These are phyloP conservation scores for Lepilemur septentrionalis DNA, from an alignment of 2,797 vertebrate species.

Conservation along the genomic window DNA sequence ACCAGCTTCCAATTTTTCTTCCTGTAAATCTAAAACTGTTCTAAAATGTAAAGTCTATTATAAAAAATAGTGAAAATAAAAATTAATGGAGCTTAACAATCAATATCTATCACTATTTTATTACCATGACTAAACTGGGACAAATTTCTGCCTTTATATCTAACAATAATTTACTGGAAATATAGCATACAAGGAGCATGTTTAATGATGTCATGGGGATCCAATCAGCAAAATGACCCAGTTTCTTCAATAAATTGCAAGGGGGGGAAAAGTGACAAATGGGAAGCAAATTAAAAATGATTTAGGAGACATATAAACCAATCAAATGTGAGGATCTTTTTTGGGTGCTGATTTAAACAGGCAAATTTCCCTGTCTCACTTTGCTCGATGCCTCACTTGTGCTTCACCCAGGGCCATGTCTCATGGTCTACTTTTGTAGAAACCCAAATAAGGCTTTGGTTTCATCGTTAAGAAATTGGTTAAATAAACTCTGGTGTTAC, in stretches of 20 bases:
- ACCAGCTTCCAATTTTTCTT: not conserved
- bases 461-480: not conserved
- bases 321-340: not conserved
- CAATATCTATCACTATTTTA: not conserved
- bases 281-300: not conserved
- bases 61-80: conserved; percentile 8
- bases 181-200: not conserved
- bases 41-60: conserved; percentile 4
- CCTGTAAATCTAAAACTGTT: conserved; percentile 16
- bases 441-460: not conserved
- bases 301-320: not conserved
- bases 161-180: not conserved
- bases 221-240: not conserved
- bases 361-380: not conserved
- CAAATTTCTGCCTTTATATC: conserved; percentile 21
- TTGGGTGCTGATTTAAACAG: not conserved
- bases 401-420: not conserved
- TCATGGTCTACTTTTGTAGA: not conserved
- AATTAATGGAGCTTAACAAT: not conserved
- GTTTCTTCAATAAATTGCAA: not conserved
- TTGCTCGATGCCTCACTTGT: not conserved
- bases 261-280: not conserved
- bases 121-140: not conserved
- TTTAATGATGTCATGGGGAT: not conserved
- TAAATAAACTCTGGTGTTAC: not conserved